Evolutionary conservation across 2,113 vertebrate genomes (phyloP).

Genomic region (Hypomesus transpacificus): DNA sequence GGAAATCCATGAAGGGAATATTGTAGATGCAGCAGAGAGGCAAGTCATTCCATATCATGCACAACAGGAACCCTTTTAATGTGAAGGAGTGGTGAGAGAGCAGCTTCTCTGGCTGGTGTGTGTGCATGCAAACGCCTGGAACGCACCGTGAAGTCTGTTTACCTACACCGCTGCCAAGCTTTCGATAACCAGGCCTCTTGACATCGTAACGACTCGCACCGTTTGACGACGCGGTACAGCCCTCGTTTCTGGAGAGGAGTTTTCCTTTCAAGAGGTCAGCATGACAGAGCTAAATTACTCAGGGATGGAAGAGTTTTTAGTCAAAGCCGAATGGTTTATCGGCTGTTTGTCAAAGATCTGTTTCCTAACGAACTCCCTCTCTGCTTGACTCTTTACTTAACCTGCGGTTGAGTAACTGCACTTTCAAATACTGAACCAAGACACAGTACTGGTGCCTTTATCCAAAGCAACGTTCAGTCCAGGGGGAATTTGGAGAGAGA

Average conservation of each 20-base stretch:
- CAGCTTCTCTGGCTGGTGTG: constrained; percentile 14
- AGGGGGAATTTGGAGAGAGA: background rate
- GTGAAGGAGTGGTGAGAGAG: constrained; percentile 34
- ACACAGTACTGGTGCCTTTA: too few species aligned
- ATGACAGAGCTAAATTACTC: constrained; percentile 33
- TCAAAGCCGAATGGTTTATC: constrained; percentile 62
- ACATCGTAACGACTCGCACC: constrained; percentile 27
- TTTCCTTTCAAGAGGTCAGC: constrained; percentile 43
- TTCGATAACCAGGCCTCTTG: constrained; percentile 40
- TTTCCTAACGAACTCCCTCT: constrained; percentile 46
- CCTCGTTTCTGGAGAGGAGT: constrained; percentile 9
- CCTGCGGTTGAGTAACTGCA: background rate
- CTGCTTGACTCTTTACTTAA: constrained; percentile 30
- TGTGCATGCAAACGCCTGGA: constrained; percentile 47
- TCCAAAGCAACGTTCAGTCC: too few species aligned
- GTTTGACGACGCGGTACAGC: constrained; percentile 42
- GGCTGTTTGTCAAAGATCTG: constrained; percentile 48
- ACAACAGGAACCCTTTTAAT: constrained; percentile 56
- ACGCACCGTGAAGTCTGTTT: constrained; percentile 68
- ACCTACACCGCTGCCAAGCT: constrained; percentile 56
- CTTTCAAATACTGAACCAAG: background rate
- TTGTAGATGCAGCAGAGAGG: constrained; percentile 26
- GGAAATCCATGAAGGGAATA: constrained; percentile 27
- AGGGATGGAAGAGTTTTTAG: constrained; percentile 46
- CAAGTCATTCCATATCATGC: constrained; percentile 37